Base-by-base conservation (phyloP, 1,140 invertebrate genomes). In the Drosophila varians region DNA sequence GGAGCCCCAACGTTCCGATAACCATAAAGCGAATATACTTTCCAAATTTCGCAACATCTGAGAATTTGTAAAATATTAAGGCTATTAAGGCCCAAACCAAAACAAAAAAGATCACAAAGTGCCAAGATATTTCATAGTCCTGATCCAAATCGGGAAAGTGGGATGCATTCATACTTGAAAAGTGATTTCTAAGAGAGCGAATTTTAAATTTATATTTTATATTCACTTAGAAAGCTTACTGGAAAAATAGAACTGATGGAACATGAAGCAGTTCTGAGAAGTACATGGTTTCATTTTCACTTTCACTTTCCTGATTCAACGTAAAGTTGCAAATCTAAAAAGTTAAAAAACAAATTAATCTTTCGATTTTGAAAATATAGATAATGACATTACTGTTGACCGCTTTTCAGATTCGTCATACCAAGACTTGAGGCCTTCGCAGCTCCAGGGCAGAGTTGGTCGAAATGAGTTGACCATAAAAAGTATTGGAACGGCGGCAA, bases 401-500 rank as follows among this genome's bases (percentile, higher is more conserved):
- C 1, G 9, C 14, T 42, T n/a, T n/a, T n/a, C 14, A 7, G 48
- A 18, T 1, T 14, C 0, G 45, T 74, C 74, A 1, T 14, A 9
- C 26, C 66, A 75, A 0, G 56, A 2, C 1, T 31, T n/a, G 0
- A 77, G 6, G 4, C 14, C 84, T 16, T 90, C 89, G 14, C 89
- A 90, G 18, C 75, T 82, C 90, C 90, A 91, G 2, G 89, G 90
- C 31, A 91, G 3, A 6, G 75, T 87, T 8, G 90, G 79, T 3
- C 74, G 57, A 1, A 91, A 40, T 0, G 89, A 89, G 16, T 88
- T 45, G 1, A 83, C 0, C 0, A 90, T 64, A 16, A 73, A 91
- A 11, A 90, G 9, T n/a, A 91, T n/a, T 1, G 90, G 90, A 2
- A 90, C 51, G 4, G 77, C 53, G 0, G 74, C 87, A 55, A 90